A percentile compares a stretch with the other conserved stretches of the same genome.
These are phyloP conservation scores for Tetranychus cinnabarinus DNA, from an alignment of 1,140 invertebrate species.

Conservation along the genomic window DNA sequence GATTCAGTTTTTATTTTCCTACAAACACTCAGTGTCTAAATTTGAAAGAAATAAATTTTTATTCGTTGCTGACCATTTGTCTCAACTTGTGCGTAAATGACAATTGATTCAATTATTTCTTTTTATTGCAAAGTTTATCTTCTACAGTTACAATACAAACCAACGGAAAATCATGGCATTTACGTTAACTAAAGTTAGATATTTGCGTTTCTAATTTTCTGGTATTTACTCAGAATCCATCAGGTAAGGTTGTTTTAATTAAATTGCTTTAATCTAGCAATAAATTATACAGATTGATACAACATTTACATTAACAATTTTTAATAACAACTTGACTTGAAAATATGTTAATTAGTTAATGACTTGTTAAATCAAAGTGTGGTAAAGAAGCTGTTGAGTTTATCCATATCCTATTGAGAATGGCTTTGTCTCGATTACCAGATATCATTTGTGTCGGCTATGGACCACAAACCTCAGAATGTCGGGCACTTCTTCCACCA, in stretches of 20 bases:
- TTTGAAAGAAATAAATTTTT: no score
- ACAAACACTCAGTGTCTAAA: no score
- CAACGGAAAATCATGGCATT: conserved; percentile 5
- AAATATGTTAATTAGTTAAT: not conserved
- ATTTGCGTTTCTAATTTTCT: conserved; percentile 11
- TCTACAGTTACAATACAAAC: no score
- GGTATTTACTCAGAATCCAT: conserved; percentile 12
- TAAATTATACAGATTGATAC: no score
- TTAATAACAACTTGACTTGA: no score
- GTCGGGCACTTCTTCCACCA: conserved; percentile 3
- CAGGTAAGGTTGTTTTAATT: not conserved
- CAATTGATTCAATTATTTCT: no score
- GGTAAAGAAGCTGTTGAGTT: conserved; percentile 12
- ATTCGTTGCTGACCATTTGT: no score
- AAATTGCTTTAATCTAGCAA: no score
- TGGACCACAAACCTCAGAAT: not conserved
- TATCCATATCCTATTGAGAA: conserved; percentile 11
- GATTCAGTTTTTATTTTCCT: no score
- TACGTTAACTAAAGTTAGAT: conserved; percentile 9
- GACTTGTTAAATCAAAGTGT: conserved; percentile 13
- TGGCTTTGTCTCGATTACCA: conserved; percentile 14
- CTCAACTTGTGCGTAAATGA: no score
- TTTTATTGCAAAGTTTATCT: no score
- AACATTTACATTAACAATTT: no score
- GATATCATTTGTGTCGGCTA: conserved; percentile 13